Evolutionary conservation across 2,888 invertebrate genomes (phyloP).

Genomic region (Elysia crispata): DNA sequence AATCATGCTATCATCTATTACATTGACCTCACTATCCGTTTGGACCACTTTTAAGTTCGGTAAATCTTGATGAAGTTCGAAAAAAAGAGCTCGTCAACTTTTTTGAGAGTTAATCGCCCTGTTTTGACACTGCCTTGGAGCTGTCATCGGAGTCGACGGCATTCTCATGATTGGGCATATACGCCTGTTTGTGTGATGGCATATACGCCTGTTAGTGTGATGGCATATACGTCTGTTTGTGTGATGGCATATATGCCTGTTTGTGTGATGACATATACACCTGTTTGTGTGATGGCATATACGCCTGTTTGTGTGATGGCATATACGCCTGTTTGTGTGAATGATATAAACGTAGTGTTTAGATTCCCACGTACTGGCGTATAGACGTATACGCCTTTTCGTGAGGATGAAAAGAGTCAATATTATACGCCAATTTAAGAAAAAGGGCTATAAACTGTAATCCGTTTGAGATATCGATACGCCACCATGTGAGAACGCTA

Average conservation of each 20-base stretch:
- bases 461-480: no score
- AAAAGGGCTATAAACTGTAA: no score
- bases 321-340: not conserved
- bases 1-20: constrained; percentile 17
- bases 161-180: not conserved
- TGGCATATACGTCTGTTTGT: not conserved
- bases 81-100: not conserved
- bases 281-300: not conserved
- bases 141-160: not conserved
- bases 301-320: not conserved
- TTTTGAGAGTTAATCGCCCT: constrained; percentile 2
- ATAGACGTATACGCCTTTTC: no score
- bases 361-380: no score
- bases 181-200: not conserved
- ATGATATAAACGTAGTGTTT: no score
- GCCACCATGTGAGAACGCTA: no score
- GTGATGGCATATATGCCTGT: not conserved
- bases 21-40: not conserved
- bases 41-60: not conserved
- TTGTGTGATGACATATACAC: not conserved
- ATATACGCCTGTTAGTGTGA: constrained; percentile 1
- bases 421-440: no score
- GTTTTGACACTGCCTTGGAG: not conserved
- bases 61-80: not conserved
- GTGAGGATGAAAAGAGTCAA: no score